phyloP scores from a whole-genome alignment of 2,797 vertebrate species.

The Rachycentron canadum region DNA sequence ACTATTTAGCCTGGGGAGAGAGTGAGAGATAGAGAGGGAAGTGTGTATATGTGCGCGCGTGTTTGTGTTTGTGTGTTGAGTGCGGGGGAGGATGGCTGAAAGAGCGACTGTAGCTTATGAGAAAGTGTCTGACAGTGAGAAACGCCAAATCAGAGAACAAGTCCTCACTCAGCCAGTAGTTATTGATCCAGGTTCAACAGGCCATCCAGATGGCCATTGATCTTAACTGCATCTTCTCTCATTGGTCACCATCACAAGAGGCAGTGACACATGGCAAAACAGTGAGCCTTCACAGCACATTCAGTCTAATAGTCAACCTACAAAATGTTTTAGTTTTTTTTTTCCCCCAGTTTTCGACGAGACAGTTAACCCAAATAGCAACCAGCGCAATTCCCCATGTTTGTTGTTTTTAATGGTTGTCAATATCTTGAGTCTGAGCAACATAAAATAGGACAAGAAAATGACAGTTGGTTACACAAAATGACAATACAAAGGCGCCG shows the following conservation, averaged over 20 bases:
- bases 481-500: neutral
- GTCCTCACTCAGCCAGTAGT: slow-evolving; percentile 69
- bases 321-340: neutral
- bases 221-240: slow-evolving; percentile 70
- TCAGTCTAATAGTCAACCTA: slow-evolving; percentile 23
- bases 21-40: slow-evolving; percentile 49
- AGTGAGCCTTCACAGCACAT: slow-evolving; percentile 18
- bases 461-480: neutral
- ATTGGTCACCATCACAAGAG: slow-evolving; percentile 77
- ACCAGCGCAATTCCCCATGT: neutral
- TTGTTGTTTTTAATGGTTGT: neutral
- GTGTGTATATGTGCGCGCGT: slow-evolving; percentile 33
- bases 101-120: slow-evolving; percentile 72
- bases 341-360: neutral
- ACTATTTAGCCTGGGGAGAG: slow-evolving; percentile 72
- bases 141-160: slow-evolving; percentile 76
- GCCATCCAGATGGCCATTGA: slow-evolving; percentile 79
- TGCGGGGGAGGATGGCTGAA: slow-evolving; percentile 52
- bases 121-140: slow-evolving; percentile 73
- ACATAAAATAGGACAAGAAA: neutral
- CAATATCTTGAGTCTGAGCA: neutral
- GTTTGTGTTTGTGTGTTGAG: slow-evolving; percentile 25
- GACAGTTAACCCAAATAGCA: neutral
- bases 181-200: slow-evolving; percentile 85
- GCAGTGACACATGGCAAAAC: slow-evolving; percentile 45